Evolutionary conservation across 2,113 vertebrate genomes (phyloP).

Genomic region (Cheilinus undulatus): DNA sequence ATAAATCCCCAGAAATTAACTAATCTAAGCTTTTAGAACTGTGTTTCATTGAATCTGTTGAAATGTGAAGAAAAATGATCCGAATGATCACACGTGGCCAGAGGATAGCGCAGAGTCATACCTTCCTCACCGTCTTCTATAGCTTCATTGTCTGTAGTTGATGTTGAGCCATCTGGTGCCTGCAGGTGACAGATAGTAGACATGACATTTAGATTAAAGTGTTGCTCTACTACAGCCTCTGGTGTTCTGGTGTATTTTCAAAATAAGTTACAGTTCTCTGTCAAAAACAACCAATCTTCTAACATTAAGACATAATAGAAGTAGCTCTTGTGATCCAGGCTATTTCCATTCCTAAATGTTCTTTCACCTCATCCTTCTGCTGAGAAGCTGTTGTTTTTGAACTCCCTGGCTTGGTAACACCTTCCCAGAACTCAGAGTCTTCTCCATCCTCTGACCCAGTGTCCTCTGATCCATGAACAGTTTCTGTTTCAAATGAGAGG

Average conservation of each 20-base stretch:
- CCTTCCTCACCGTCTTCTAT: constrained; percentile 80
- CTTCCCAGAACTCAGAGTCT: constrained; percentile 81
- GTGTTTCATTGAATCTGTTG: too few species aligned
- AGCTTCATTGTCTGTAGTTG: constrained; percentile 65
- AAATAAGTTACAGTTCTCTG: too few species aligned
- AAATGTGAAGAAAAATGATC: too few species aligned
- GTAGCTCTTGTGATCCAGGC: neutral
- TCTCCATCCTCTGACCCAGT: constrained; percentile 61
- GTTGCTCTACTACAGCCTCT: constrained; percentile 10
- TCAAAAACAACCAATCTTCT: too few species aligned
- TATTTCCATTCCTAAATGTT: neutral
- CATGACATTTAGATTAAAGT: constrained; percentile 3
- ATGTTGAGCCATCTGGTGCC: constrained; percentile 48
- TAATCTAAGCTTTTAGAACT: too few species aligned
- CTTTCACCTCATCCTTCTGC: constrained; percentile 59
- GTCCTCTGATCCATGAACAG: constrained; percentile 33
- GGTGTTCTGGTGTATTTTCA: neutral
- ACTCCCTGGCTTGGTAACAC: constrained; percentile 65
- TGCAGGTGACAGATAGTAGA: constrained; percentile 20
- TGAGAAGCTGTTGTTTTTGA: constrained; percentile 31
- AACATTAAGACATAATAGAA: too few species aligned
- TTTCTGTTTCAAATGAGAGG: constrained; percentile 30
- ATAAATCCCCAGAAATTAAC: too few species aligned
- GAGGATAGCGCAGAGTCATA: constrained; percentile 20
- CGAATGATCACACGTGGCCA: too few species aligned